Base-by-base conservation (phyloP, 2,888 invertebrate species). In the Mythimna albipuncta region DNA sequence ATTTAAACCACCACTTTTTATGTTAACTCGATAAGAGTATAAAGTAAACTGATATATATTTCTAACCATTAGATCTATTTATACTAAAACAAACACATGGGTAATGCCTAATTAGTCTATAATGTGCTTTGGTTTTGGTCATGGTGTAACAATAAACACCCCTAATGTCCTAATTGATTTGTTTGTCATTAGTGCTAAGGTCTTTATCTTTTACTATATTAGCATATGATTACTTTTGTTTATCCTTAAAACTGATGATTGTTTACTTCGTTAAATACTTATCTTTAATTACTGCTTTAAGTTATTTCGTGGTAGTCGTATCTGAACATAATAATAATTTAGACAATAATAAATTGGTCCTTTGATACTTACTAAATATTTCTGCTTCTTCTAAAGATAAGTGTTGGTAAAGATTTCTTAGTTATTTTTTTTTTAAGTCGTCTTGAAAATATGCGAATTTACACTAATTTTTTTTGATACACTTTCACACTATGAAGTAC, bases 1-100 rank as follows among this genome's bases (percentile, higher is more conserved):
- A 26, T 19, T 38, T 19, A 2, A 50, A 54, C 3, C 67, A 68
- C 44, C 2, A 52, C 10, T 21, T 64, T 69, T 52, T 64, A 69
- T 65, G 62, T 76, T 41, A 52, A 59, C 73, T 26, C 71, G 32
- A 21, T 26, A 69, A 38, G 26, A 55, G 52, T 61, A 7, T 3
- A 32, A 7, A 55, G 35, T 66, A 9, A 44, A 82, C 84, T 82
- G 81, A 83, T 80, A 57, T 41, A 59, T 41, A 55, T 72, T 73
- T 64, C 21, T 9, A 4, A 13, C 35, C 59, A 70, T 44, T 63
- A n/a, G 10, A 41, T 35, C 16, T 77, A 76, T 85, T 78, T 84
- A 84, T 83, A 81, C 63, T n/a, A 55, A 66, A 59, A 71, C 54
- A 55, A 71, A 69, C 5, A 70, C 64, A n/a, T n/a, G 19, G 50